Evolutionary conservation across 2,797 vertebrate species (phyloP).

Genomic region (Cryptoprocta ferox): DNA sequence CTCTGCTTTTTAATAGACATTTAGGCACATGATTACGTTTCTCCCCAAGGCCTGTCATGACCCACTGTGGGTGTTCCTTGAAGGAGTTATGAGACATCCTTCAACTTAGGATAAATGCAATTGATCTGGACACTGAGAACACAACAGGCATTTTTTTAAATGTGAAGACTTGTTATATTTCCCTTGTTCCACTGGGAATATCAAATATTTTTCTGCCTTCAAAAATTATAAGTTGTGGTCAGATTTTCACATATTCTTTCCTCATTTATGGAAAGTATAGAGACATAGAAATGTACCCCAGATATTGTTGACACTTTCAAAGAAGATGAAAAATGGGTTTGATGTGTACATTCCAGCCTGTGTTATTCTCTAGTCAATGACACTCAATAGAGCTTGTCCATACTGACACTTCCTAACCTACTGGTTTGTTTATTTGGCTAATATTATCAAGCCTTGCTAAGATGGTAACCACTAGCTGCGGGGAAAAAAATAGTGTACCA

Average conservation of each 20-base stretch:
- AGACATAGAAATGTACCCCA: not conserved
- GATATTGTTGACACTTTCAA: slow-evolving; percentile 7
- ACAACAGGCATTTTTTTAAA: not conserved
- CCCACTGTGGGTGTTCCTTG: not conserved
- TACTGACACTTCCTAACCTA: not conserved
- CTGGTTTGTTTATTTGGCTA: slow-evolving; percentile 34
- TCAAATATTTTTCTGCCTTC: not conserved
- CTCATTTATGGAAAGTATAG: not conserved
- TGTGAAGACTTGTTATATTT: not conserved
- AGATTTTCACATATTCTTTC: slow-evolving; percentile 37
- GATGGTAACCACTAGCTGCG: not conserved
- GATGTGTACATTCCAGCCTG: not conserved
- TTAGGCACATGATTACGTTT: not conserved
- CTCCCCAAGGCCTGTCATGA: not conserved
- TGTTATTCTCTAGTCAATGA: slow-evolving; percentile 25
- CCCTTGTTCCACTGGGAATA: not conserved
- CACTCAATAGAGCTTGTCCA: not conserved
- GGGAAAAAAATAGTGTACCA: slow-evolving; percentile 20
- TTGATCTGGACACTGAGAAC: not conserved
- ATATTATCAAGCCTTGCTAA: slow-evolving; percentile 25
- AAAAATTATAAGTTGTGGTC: not conserved
- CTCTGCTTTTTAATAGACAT: not conserved
- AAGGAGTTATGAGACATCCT: not conserved
- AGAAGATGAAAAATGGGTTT: slow-evolving; percentile 8
- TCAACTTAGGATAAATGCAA: not conserved